Evolutionary conservation across 2,888 invertebrate species (phyloP), one percentile per base, ranked within the genome.

Genomic region (Melinaea menophilus): DNA sequence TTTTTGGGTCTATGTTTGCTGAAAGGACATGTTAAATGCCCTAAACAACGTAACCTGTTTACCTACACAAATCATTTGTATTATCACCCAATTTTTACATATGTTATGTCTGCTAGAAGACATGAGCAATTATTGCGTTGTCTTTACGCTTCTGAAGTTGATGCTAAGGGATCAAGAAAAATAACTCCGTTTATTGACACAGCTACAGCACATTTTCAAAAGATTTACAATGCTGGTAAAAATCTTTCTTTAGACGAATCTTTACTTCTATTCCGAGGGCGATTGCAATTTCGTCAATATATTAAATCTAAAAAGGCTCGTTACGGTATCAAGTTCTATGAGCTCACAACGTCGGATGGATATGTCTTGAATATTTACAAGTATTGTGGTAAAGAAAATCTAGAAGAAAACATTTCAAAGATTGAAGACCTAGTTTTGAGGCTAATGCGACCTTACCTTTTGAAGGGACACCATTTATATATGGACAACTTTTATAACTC

Each of bases 401-500:
- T 22, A 22, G 22, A 22, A 22, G 22, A 22, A 22, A 22, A 22
- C 22, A 22, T 22, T 22, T 22, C 22, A 22, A 22, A 65, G 58
- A 68, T 65, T 58, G 72, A 73, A 65, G 56, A 65, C 55, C 60
- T 72, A 56, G 73, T 75, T n/a, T 59, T 75, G 59, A 57, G 69
- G 61, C 67, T 76, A 57, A 72, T 74, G 70, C 37, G 70, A 61
- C 71, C 73, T 35, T 75, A 73, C 63, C 62, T 76, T 12, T 63
- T 72, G 61, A 71, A 72, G 61, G 75, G 76, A 33, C 72, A 74
- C 66, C 64, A 74, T 58, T 56, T 78, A 22, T 74, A 64, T 62
- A 77, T 75, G 74, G 73, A 77, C 61, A 73, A 66, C 61, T 62
- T 45, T 56, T 74, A 74, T 58, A 72, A 72, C 58, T 69, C 67